A percentile compares a stretch with the other conserved stretches of the same genome.
These are phyloP conservation scores for Drosophila micromelanica DNA, from an alignment of 1,140 invertebrate genomes.

Conservation along the genomic window DNA sequence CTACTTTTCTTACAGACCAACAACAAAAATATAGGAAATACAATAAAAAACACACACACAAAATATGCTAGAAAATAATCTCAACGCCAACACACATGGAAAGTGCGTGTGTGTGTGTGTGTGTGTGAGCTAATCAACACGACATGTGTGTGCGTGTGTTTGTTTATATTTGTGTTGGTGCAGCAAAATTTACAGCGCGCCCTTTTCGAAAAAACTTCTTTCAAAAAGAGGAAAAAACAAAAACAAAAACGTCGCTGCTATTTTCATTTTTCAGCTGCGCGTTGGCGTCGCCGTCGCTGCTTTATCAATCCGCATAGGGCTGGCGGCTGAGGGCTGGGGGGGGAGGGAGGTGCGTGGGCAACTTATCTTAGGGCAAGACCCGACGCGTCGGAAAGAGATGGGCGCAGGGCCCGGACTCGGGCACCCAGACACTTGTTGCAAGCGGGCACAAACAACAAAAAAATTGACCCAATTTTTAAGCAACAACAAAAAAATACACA, in stretches of 20 bases:
- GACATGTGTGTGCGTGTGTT: conserved; percentile 15
- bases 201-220: conserved; percentile 59
- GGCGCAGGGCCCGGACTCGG: conserved; percentile 33
- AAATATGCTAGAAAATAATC: conserved; percentile 76
- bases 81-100: conserved; percentile 72
- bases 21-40: conserved; percentile 55
- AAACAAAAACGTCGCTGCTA: conserved; percentile 50
- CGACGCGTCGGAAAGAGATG: conserved; percentile 69
- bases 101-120: conserved; percentile 40
- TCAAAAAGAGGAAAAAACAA: conserved; percentile 38
- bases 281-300: conserved; percentile 60
- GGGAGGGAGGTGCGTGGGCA: conserved; percentile 24
- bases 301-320: conserved; percentile 62
- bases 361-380: conserved; percentile 81
- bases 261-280: conserved; percentile 78
- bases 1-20: conserved; percentile 74
- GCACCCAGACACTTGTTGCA: conserved; percentile 78
- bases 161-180: conserved; percentile 42
- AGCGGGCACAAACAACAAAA: conserved; percentile 58
- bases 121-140: conserved; percentile 38
- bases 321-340: not conserved
- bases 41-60: conserved; percentile 55
- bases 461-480: conserved; percentile 76
- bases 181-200: conserved; percentile 45
- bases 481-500: conserved; percentile 29